Evolutionary conservation across 1,140 invertebrate genomes (phyloP), one percentile per base, ranked within the genome.

Genomic region (Eurosta solidaginis): DNA sequence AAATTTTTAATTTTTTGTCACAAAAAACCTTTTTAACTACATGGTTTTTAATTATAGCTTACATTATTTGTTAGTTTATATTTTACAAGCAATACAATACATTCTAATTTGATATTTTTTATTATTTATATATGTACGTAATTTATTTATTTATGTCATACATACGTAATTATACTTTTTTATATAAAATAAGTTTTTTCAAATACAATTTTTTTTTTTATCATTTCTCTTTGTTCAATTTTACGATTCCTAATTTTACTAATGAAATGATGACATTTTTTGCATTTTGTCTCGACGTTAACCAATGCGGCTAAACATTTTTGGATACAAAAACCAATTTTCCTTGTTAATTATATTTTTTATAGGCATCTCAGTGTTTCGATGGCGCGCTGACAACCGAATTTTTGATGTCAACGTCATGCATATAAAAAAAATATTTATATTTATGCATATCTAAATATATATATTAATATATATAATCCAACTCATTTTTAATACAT

Each of bases 251-350:
- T 42, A 50, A 49, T 40, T n/a, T 78, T 52, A 74, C 68, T 42
- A 78, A 78, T 73, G 59, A 22, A 40, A 50, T 20, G 22, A 49
- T 42, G 40, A 78, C 40, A 73, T 74, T 84, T 86, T 86, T 86
- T 86, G 85, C 85, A 86, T 86, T 86, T 86, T 86, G 85, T 80
- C 49, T 63, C 50, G 73, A 44, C 50, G 29, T 54, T 10, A 68
- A 33, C 40, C n/a, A 27, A 78, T 54, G 77, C 73, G 25, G 73
- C 40, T 42, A 75, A n/a, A 74, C 22, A 75, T 78, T 78, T 78
- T 78, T 75, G 77, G 68, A 78, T 77, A 77, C 14, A 27, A 44
- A 45, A 42, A 68, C 17, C 29, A 74, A 74, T 74, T 47, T 52
- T 40, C 29, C 45, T 54, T 52, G 20, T 45, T 33, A 75, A 75